Evolutionary conservation across 2,113 vertebrate species (phyloP).

Genomic region (Herpetotheres cachinnans): DNA sequence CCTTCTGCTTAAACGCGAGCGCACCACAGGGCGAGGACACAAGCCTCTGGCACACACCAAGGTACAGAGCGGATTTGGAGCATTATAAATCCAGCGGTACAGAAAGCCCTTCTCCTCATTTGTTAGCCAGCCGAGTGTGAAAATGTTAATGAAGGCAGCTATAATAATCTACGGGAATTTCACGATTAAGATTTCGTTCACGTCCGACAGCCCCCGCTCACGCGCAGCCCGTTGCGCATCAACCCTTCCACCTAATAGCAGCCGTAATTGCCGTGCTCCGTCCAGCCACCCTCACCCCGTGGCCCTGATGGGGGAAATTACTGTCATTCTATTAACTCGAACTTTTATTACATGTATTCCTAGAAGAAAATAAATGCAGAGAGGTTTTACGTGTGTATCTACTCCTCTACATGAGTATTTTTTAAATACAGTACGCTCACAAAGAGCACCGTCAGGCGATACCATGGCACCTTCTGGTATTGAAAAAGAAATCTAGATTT

Average conservation of each 20-base stretch:
- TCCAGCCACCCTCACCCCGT: conserved; percentile 69
- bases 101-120: conserved; percentile 90
- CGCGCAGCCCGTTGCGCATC: conserved; percentile 82
- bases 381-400: conserved; percentile 8
- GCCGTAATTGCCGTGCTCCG: conserved; percentile 81
- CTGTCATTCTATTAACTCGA: conserved; percentile 66
- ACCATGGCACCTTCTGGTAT: background rate
- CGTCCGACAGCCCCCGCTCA: conserved; percentile 84
- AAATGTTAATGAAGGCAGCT: conserved; percentile 98
- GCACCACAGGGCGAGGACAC: fast-evolving
- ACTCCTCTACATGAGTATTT: background rate
- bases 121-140: conserved; percentile 93
- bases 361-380: conserved; percentile 61
- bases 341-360: conserved; percentile 46
- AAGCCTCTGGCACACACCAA: background rate
- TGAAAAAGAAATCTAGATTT: background rate
- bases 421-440: conserved; percentile 13
- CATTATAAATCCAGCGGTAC: conserved; percentile 80
- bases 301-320: conserved; percentile 56
- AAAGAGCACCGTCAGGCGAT: conserved; percentile 21
- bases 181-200: conserved; percentile 88
- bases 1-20: background rate
- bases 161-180: conserved; percentile 87
- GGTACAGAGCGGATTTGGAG: background rate
- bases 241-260: conserved; percentile 85